Evolutionary conservation across 2,888 invertebrate genomes (phyloP), one percentile per base, ranked within the genome.

Genomic region (Leucania comma): DNA sequence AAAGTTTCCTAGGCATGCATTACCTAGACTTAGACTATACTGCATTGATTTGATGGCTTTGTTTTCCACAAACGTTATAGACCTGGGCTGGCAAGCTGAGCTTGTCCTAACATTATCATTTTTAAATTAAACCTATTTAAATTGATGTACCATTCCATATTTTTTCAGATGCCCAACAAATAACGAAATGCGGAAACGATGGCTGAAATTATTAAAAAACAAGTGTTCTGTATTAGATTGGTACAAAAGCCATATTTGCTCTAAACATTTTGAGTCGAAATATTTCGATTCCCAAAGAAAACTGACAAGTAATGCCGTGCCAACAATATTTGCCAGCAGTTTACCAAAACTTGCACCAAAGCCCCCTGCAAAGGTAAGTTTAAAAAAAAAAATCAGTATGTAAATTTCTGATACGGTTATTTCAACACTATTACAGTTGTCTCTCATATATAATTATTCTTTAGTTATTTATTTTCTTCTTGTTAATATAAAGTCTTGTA

Each of bases 261-360:
- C 95, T 0, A 93, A 88, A 75, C 95, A 95, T 86, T 95, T 95
- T 87, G 95, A 95, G 76, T 75, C 86, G 6, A 94, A 91, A 80
- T 92, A 86, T 83, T 92, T 95, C 86, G 93, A 95, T 83, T 75
- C 89, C 1, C 90, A 92, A 62, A 90, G 91, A 75, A 93, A 81
- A 81, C 84, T 95, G 0, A 93, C 88, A 60, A 89, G 91, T 0
- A 89, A 88, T 88, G 95, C 95, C 35, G 73, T 95, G 46, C 95
- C 95, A 29, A 93, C 94, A 50, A 60, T 95, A 62, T 95, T 95
- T 82, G 76, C 80, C 8, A 51, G 53, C 38, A 51, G 6, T 59
- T 24, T 62, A 10, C 62, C 70, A 24, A 82, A 73, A 75, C 48
- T 50, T 57, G 60, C 80, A 26, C 60, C 75, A 24, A 78, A 80